Evolutionary conservation across 1,140 invertebrate genomes (phyloP), one percentile per base, ranked within the genome.

Genomic region (Catajapyx aquilonaris): DNA sequence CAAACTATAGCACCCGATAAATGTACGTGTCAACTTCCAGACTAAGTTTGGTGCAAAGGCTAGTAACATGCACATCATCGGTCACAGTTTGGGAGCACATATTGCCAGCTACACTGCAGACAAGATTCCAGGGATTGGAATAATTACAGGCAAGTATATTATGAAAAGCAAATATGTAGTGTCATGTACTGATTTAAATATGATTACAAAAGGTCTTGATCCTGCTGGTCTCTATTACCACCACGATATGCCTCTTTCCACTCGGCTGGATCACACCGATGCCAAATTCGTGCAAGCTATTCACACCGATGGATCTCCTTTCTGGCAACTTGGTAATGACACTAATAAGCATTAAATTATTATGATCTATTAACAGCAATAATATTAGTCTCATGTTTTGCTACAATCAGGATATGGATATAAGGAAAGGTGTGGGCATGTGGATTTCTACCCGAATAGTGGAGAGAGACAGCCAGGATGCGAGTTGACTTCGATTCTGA

Each of bases 401-500:
- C 9, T 20, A 5, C 34, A 20, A 35, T 70, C 62, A 78, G 80
- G 79, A 42, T 81, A 81, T 49, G 81, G 81, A 25, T 85, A 84
- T 71, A 75, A 71, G 9, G 74, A 84, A 49, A 72, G 81, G 0
- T 77, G 81, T 43, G 81, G 81, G 0, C 79, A 86, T 50, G 52
- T 85, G 40, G 81, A 87, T 53, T 86, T 86, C 52, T 87, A 86
- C 52, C 81, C 81, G 0, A 87, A 87, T 54, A 81, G 83, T 46
- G 81, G 81, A 3, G 78, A 77, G 50, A 73, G 80, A 42, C 84
- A 88, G 51, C 81, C 81, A 0, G 84, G 83, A 0, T 90, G 85
- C 54, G 74, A 77, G 41, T 65, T 81, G 20, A 63, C 74, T 2
- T 60, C 75, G 2, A 60, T 74, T 39, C 78, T 76, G 1, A 54